Evolutionary conservation across 2,888 invertebrate species (phyloP), one percentile per base, ranked within the genome.

Genomic region (Hypena proboscidalis): DNA sequence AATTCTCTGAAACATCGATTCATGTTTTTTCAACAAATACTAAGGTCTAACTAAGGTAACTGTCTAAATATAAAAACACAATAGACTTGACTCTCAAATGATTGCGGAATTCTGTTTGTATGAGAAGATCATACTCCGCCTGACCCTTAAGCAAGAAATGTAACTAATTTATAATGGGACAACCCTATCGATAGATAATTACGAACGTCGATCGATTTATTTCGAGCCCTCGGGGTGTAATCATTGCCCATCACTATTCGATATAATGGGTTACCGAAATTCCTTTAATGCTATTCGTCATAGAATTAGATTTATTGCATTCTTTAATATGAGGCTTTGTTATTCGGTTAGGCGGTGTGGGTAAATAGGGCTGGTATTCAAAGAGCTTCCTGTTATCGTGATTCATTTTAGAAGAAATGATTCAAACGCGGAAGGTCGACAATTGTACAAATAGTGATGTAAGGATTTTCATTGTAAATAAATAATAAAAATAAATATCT

Each of bases 121-220:
- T n/a, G n/a, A n/a, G n/a, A n/a, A n/a, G n/a, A n/a, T n/a, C n/a
- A n/a, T n/a, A n/a, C n/a, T n/a, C n/a, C n/a, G n/a, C n/a, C n/a
- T n/a, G n/a, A n/a, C n/a, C n/a, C n/a, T n/a, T 64, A 64, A 57
- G 55, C 76, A 80, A 77, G 78, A 78, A 76, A 76, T 77, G 72
- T 66, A 74, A 60, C 75, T 53, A 77, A 81, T 77, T 55, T 67
- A 44, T 77, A 77, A 77, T 77, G 59, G 63, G 67, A 55, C 42
- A 58, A 38, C 35, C 43, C 41, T 27, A 40, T 13, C 38, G 33
- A 39, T 13, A 40, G 33, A 39, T 52, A 46, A 49, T 52, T 37
- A 51, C 40, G 46, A 26, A 40, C 32, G 42, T 23, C 51, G 60
- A 64, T 63, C 65, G 60, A 66, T 69, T 65, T 59, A 57, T 62